Base-by-base conservation (phyloP, 2,888 invertebrate genomes). In the Serrognathus titanus region DNA sequence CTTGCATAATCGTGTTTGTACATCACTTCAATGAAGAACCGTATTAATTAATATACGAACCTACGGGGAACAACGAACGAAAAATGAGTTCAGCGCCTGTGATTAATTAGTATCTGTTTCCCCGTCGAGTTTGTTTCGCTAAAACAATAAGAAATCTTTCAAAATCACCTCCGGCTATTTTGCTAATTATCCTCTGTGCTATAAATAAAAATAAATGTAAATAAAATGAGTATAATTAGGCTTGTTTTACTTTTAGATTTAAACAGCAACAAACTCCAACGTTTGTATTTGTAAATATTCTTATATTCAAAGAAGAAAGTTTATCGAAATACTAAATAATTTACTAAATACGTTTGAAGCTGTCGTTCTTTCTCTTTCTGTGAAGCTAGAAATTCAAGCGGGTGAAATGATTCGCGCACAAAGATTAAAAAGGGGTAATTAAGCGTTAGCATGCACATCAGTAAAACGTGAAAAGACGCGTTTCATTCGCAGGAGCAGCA, bases 351-450 rank as follows among this genome's bases (percentile, higher is more conserved):
- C 20, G 4, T 20, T 20, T 20, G 20, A 20, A 20, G 20, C 4
- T 20, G n/a, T n/a, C n/a, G n/a, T 20, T 31, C 1, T 4, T 31
- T 31, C 24, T 31, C 24, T 31, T 31, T 31, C 24, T 31, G 24
- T 1, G 24, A 31, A 31, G 24, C 1, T 31, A 31, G 43, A 43
- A 24, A 53, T 52, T 47, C 56, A 59, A 59, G 53, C 54, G 59
- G 41, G 51, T 45, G 59, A 57, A 57, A 57, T 60, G 53, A 60
- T 57, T 56, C 56, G 39, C 51, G 48, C 54, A 57, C 54, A 11
- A 48, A 54, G 59, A 60, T 60, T 57, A 60, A 60, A 60, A 60
- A 57, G 54, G 55, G 48, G 59, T 60, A 60, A 60, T 60, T 60
- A 60, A 60, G 53, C 57, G 53, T 43, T 49, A 55, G 49, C 55